Percentiles rank a stretch among this genome's conserved stretches.
Evolutionary conservation across 2,113 vertebrate genomes (phyloP).

Genomic region (Grus americana): DNA sequence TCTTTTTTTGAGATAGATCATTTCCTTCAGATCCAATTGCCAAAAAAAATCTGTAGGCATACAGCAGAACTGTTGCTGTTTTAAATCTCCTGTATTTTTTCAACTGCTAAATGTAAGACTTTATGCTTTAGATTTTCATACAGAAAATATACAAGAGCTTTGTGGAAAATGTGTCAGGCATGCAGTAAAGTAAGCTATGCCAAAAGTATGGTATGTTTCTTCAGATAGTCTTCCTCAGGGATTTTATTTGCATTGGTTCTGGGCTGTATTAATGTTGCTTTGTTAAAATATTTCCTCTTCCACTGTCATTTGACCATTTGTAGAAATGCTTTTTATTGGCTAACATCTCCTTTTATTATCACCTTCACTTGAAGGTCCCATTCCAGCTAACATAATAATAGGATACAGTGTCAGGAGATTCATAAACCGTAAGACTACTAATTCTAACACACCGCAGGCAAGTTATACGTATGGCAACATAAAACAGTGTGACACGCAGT

Average conservation of each 20-base stretch:
- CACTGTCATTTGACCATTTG: conserved; percentile 20
- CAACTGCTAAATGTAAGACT: conserved; percentile 36
- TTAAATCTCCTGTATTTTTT: conserved; percentile 55
- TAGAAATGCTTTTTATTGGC: conserved; percentile 27
- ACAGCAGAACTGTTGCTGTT: conserved; percentile 24
- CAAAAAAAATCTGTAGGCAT: conserved; percentile 28
- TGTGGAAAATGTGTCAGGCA: conserved; percentile 18
- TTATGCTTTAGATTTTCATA: conserved; percentile 39
- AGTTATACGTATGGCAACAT: neutral
- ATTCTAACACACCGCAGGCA: conserved; percentile 17
- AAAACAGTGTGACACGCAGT: neutral
- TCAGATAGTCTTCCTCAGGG: conserved; percentile 11
- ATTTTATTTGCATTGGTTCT: conserved; percentile 27
- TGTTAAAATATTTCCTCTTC: conserved; percentile 55
- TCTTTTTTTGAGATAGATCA: neutral
- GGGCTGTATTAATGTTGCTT: neutral
- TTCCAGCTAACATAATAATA: conserved; percentile 37
- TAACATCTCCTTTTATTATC: conserved; percentile 33
- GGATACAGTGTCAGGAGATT: conserved; percentile 29
- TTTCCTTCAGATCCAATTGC: conserved; percentile 43
- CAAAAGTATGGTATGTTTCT: conserved; percentile 14
- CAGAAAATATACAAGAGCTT: conserved; percentile 61
- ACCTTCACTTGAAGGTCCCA: neutral
- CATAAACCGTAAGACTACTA: conserved; percentile 23
- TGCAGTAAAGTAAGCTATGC: neutral